phyloP scores from a whole-genome alignment of 2,113 vertebrate genomes.

The Parus major region DNA sequence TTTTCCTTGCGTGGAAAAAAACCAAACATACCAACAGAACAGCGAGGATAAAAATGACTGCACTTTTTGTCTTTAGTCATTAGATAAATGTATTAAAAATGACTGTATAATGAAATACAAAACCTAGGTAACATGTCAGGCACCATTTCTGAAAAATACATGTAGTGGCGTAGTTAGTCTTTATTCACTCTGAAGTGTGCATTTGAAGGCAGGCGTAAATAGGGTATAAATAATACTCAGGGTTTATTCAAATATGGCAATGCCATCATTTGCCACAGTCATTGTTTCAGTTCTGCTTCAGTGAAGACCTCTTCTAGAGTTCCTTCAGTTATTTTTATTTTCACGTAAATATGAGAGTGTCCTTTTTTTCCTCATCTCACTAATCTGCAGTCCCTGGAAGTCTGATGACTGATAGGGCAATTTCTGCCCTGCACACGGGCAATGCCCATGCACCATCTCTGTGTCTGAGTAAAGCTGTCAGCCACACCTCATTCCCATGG shows the following conservation, averaged over 20 bases:
- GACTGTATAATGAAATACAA: background rate
- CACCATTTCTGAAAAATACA: background rate
- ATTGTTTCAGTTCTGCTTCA: background rate
- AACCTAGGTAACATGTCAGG: background rate
- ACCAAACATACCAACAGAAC: background rate
- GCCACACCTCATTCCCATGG: background rate
- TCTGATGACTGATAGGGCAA: background rate
- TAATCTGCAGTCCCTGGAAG: background rate
- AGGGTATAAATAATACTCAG: background rate
- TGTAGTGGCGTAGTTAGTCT: background rate
- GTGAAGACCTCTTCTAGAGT: background rate
- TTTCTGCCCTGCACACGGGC: background rate
- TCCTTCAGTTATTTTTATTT: background rate
- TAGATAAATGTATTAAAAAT: background rate
- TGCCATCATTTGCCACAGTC: background rate
- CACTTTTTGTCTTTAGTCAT: background rate
- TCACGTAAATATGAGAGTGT: background rate
- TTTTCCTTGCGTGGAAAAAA: background rate
- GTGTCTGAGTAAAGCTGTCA: background rate
- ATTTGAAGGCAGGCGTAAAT: background rate
- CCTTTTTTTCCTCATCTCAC: background rate
- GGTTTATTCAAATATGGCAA: background rate
- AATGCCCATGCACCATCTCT: background rate
- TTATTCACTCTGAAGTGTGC: background rate
- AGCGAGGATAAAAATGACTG: background rate